phyloP scores from a whole-genome alignment of 1,140 invertebrate genomes.

The Ericerus pela region DNA sequence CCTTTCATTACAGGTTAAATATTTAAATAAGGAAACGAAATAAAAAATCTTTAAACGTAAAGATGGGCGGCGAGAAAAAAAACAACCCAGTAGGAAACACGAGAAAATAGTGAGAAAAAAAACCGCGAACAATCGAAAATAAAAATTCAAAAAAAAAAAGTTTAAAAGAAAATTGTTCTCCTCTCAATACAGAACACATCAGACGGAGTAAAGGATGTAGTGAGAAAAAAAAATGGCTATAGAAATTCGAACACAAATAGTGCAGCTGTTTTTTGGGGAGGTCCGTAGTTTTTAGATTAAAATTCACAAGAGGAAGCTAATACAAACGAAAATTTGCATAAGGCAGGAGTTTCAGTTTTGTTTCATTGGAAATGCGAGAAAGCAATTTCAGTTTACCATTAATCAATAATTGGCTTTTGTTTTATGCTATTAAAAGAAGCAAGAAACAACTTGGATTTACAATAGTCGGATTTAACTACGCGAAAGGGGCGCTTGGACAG shows the following conservation, averaged over 20 bases:
- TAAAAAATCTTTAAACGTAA: constrained; percentile 4
- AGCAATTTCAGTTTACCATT: constrained; percentile 11
- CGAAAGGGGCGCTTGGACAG: not conserved
- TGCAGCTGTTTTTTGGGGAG: not conserved
- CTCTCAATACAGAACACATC: too few species aligned
- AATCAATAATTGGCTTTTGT: constrained; percentile 12
- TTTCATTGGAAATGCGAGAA: constrained; percentile 12
- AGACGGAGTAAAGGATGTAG: too few species aligned
- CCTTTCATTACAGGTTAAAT: constrained; percentile 6
- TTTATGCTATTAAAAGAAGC: constrained; percentile 12
- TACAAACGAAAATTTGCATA: constrained; percentile 10
- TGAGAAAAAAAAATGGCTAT: not conserved
- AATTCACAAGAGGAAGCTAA: constrained; percentile 11
- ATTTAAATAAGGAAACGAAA: constrained; percentile 7
- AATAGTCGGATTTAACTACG: constrained; percentile 12
- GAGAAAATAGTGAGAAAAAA: not conserved
- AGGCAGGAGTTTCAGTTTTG: constrained; percentile 11
- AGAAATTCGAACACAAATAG: constrained; percentile 5
- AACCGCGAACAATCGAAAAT: not conserved
- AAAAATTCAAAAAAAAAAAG: too few species aligned
- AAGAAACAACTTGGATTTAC: constrained; percentile 11
- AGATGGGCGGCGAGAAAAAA: not conserved
- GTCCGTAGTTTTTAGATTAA: constrained; percentile 9
- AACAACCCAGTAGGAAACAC: not conserved
- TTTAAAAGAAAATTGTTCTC: too few species aligned